A percentile compares a stretch with the other conserved stretches of the same genome.
Conservation (phyloP, 2,888 invertebrate species). For the Tryphoninae sp. region DNA sequence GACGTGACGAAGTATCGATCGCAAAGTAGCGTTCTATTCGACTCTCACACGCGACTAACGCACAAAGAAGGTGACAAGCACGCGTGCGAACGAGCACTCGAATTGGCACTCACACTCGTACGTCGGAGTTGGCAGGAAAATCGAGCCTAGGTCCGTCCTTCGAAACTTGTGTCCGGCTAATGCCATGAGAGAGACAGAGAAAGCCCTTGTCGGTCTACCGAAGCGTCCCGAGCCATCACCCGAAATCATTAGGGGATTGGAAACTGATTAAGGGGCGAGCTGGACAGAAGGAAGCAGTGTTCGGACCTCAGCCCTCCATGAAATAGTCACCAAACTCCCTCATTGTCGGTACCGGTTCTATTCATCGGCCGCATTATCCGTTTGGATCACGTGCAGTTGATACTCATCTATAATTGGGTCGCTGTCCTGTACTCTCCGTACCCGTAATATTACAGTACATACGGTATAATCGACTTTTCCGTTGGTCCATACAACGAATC, state of each 20-base stretch:
- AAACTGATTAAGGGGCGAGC: conserved; percentile 77
- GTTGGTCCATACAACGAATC: background rate
- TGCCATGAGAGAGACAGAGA: conserved; percentile 6
- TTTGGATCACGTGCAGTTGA: conserved; percentile 77
- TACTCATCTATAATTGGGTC: conserved; percentile 78
- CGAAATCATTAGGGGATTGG: conserved; percentile 79
- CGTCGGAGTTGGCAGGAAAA: background rate
- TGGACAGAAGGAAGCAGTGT: conserved; percentile 13
- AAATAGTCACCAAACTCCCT: conserved; percentile 78
- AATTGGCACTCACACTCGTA: background rate
- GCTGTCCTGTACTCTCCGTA: conserved; percentile 10
- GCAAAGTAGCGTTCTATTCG: too few species aligned
- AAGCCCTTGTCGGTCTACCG: conserved; percentile 3
- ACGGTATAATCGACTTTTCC: background rate
- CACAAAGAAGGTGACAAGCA: background rate
- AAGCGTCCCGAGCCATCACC: conserved; percentile 40
- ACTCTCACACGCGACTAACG: too few species aligned
- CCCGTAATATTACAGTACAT: background rate
- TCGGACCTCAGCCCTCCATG: conserved; percentile 37
- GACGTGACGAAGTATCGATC: too few species aligned
- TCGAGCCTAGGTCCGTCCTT: conserved; percentile 18
- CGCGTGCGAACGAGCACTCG: background rate
- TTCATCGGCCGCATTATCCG: conserved; percentile 79
- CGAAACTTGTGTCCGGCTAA: conserved; percentile 8
- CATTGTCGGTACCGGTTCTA: conserved; percentile 73